Conservation (phyloP, 2,888 invertebrate species). For the Tenthredo amoena region DNA sequence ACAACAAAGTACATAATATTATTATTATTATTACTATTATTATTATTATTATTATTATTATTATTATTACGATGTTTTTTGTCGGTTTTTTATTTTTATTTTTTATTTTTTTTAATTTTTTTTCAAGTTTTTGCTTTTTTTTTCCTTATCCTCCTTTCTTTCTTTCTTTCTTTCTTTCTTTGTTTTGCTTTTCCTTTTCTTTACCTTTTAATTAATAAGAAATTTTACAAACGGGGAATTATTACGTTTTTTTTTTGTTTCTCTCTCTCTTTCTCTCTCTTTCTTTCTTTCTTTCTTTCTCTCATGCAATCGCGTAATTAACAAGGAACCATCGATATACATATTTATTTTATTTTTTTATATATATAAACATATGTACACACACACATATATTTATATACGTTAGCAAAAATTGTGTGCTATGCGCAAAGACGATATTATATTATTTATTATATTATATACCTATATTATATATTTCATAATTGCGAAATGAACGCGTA, state of each 20-base stretch:
- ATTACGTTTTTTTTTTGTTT: slow-evolving; percentile 62
- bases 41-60: slow-evolving; percentile 10
- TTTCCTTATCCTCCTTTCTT: neutral
- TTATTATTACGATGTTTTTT: slow-evolving; percentile 25
- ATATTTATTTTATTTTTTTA: neutral
- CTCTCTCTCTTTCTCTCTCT: neutral
- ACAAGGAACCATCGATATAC: slow-evolving; percentile 75
- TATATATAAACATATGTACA: slow-evolving; percentile 10
- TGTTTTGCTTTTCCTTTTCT: neutral
- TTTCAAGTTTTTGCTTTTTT: neutral
- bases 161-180: neutral
- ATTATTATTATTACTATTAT: slow-evolving; percentile 10
- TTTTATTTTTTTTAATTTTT: neutral
- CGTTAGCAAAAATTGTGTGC: slow-evolving; percentile 61
- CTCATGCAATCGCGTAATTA: slow-evolving; percentile 62
- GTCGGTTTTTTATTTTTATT: neutral
- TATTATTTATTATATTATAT: neutral
- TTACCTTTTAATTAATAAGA: slow-evolving; percentile 65
- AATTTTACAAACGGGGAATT: slow-evolving; percentile 72
- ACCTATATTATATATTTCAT: neutral
- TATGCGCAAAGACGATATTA: slow-evolving; percentile 59
- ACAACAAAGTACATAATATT: slow-evolving; percentile 62
- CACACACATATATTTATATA: slow-evolving; percentile 35
- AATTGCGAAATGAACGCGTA: neutral
- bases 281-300: neutral